phyloP scores from a whole-genome alignment of 2,113 vertebrate genomes.

The Fulmarus glacialis region DNA sequence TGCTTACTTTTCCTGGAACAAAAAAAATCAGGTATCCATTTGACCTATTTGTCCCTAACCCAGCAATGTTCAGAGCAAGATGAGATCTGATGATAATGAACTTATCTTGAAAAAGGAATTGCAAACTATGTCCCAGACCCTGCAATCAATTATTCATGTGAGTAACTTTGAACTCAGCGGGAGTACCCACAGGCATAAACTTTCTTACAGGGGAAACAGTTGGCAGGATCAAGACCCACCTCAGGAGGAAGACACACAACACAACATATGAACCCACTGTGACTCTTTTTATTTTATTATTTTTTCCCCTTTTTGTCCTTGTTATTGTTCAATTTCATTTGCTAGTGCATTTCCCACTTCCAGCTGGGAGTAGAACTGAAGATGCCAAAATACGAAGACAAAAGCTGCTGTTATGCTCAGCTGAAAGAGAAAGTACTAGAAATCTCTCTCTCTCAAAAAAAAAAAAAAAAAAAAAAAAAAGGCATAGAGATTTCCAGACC shows the following conservation, averaged over 20 bases:
- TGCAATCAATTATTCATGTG: conserved; percentile 64
- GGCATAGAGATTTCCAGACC: not conserved
- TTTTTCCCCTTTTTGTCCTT: conserved; percentile 20
- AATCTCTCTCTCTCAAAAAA: not conserved
- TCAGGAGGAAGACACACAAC: conserved; percentile 49
- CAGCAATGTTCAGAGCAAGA: not conserved
- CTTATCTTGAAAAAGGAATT: conserved; percentile 50
- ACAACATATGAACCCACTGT: conserved; percentile 34
- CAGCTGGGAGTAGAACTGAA: conserved; percentile 33
- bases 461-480: not conserved
- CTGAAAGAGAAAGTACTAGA: conserved; percentile 22
- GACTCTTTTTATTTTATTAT: conserved; percentile 30
- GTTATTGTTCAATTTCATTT: conserved; percentile 37
- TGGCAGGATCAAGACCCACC: conserved; percentile 63
- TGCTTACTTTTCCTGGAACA: not conserved
- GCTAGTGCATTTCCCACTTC: conserved; percentile 9
- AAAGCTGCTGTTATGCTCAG: not conserved
- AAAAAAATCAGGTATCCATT: not conserved
- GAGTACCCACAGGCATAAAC: conserved; percentile 61
- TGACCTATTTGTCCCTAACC: conserved; percentile 33
- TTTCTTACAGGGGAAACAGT: conserved; percentile 52
- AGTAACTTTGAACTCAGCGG: conserved; percentile 68
- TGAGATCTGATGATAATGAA: conserved; percentile 55
- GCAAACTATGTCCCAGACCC: conserved; percentile 45
- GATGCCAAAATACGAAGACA: conserved; percentile 26